Base-by-base conservation (phyloP, 2,797 vertebrate species). In the Sardinella longiceps region DNA sequence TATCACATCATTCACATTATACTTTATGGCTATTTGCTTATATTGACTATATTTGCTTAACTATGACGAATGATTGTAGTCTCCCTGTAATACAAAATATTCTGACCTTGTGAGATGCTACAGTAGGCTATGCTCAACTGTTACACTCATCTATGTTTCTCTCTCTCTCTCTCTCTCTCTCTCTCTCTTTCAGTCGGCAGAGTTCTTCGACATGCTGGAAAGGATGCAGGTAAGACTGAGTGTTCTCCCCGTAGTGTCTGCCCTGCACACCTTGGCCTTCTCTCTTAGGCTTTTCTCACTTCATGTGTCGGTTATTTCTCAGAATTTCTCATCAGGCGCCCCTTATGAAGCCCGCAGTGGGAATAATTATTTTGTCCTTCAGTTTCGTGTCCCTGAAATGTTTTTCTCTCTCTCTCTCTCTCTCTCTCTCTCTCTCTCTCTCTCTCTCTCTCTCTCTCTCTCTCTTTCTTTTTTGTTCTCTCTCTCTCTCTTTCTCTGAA, bases 161-260 rank as follows among this genome's bases (percentile, higher is more conserved):
- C 60, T 56, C 5, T 50, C 14, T 50, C 15, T 84, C 9, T 80
- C 51, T 83, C 70, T 80, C 80, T 86, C 33, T 82, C 9, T 89
- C 48, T 91, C 39, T 91, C 51, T 91, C 10, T 93, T 96, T 85
- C 95, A 99, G 98, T 99, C 98, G 0, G 97, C 98, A 0, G 98
- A 99, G 91, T 99, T 99, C 95, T 99, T 99, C 77, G 98, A 99
- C 88, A 99, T 99, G 97, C 94, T 99, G 95, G 98, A 99, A 91
- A 98, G 95, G 90, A 99, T 99, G 97, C 97, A 98, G 97, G 98
- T 99, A 95, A 93, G 94, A 88, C 0, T 50, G n/a, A 18, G 1
- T n/a, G 33, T 37, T 81, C 70, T 66, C 28, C 81, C 14, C 28
- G 81, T 15, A 0, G 50, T 43, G 80, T 56, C 51, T 83, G 30